Conservation (phyloP, 2,113 vertebrate species). For the Clarias macrocephalus region DNA sequence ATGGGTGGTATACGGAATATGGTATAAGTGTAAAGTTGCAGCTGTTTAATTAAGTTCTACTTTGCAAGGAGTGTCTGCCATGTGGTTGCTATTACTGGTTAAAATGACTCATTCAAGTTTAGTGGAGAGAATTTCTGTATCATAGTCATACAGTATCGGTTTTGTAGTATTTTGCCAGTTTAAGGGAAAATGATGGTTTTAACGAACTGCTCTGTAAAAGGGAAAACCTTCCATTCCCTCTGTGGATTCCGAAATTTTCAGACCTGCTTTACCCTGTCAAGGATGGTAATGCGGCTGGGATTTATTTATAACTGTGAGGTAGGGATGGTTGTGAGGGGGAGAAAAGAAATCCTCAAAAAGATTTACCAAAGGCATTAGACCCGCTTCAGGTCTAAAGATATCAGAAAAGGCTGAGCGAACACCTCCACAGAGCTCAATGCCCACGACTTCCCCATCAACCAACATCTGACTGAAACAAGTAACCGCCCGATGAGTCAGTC, state of each 20-base stretch:
- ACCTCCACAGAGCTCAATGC: slow-evolving; percentile 54
- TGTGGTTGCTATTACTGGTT: too few relatives aligned
- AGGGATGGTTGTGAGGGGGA: not conserved
- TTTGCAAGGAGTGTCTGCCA: too few relatives aligned
- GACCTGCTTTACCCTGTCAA: slow-evolving; percentile 39
- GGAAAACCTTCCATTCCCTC: not conserved
- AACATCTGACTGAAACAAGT: slow-evolving; percentile 68
- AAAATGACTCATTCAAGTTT: too few relatives aligned
- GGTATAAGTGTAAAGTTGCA: too few relatives aligned
- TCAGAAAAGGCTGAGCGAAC: slow-evolving; percentile 55
- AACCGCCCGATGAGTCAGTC: slow-evolving; percentile 65
- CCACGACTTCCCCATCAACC: slow-evolving; percentile 59
- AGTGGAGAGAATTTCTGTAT: too few relatives aligned
- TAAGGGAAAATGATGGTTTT: not conserved
- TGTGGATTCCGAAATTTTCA: not conserved
- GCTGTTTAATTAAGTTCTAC: too few relatives aligned
- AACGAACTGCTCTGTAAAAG: not conserved
- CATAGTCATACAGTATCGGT: too few relatives aligned
- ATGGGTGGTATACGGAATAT: too few relatives aligned
- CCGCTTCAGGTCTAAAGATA: slow-evolving; percentile 58
- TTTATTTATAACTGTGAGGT: slow-evolving; percentile 44
- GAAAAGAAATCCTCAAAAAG: slow-evolving; percentile 20
- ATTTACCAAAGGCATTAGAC: slow-evolving; percentile 58
- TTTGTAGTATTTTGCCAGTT: too few relatives aligned
- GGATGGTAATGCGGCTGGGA: slow-evolving; percentile 24